Conservation (phyloP, 1,140 invertebrate species). For the Phocides pigmalion region DNA sequence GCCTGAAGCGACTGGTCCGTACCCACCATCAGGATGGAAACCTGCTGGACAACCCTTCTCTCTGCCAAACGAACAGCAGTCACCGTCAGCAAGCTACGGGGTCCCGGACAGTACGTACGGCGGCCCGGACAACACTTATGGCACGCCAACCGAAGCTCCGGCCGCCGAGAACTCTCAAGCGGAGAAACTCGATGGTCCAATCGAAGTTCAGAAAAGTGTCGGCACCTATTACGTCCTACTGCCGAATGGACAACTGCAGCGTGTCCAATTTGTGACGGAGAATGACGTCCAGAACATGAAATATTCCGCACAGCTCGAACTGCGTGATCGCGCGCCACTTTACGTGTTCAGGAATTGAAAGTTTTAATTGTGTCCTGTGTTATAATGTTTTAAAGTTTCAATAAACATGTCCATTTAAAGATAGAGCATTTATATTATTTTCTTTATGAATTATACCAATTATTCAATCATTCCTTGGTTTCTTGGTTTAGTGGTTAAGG, state of each 20-base stretch:
- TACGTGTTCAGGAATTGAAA: conserved; percentile 58
- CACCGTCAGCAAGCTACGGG: conserved; percentile 65
- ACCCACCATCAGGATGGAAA: conserved; percentile 70
- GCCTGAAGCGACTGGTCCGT: conserved; percentile 52
- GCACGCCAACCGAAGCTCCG: conserved; percentile 49
- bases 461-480: too few species aligned
- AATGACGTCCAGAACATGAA: conserved; percentile 73
- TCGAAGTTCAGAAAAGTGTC: conserved; percentile 68
- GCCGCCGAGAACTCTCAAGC: conserved; percentile 60
- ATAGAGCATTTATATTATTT: too few species aligned
- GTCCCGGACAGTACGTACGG: conserved; percentile 64
- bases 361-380: background rate
- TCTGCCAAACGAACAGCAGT: conserved; percentile 56
- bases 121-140: conserved; percentile 48
- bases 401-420: background rate
- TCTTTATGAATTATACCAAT: too few species aligned
- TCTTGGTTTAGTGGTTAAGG: too few species aligned
- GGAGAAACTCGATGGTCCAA: conserved; percentile 63
- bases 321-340: conserved; percentile 57
- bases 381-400: background rate
- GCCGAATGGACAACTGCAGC: conserved; percentile 67
- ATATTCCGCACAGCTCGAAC: conserved; percentile 59
- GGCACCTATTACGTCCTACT: conserved; percentile 68
- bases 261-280: conserved; percentile 62
- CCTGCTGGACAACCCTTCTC: conserved; percentile 59